Base-by-base conservation (phyloP, 2,113 vertebrate species). In the Pelusios castaneus region DNA sequence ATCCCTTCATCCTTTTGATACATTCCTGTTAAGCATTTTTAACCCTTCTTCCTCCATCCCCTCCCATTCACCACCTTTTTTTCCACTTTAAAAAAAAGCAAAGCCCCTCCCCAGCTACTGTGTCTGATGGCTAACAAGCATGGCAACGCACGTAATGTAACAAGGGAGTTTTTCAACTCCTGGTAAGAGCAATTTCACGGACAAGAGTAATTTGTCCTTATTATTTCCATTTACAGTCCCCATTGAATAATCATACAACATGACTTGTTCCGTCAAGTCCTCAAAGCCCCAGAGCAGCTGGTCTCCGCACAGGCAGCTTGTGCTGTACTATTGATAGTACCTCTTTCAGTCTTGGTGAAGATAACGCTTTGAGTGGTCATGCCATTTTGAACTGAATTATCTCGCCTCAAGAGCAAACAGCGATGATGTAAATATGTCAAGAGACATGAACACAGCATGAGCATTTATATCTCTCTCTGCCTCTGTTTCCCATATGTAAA, bases 351-450 rank as follows among this genome's bases (percentile, higher is more conserved):
- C 75, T 24, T 25, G 41, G 24, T 41, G 45, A 45, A 29, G 73
- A 45, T 76, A 45, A 76, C 13, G 41, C 41, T 43, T 27, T 43
- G 41, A 41, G 41, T 45, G 24, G 24, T 27, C 38, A 45, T 43
- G 11, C 22, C 25, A 76, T 45, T 25, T 75, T 43, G 11, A 24
- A 76, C 22, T 43, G 41, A 27, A 45, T 25, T 76, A 13, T 76
- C 73, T 76, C 7, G 25, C 45, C 73, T 76, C 73, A 76, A 43
- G 41, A 76, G 73, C 14, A 63, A 49, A 10, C 25, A 47, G 60
- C 0, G 21, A 22, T 75, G 51, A 7, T 0, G 6, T 29, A 75
- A 5, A 0, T 2, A 11, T 12, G 79, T 75, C 0, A 11, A 55
- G 55, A 87, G 76, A 88, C 70, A 41, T 24, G 76, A 77, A 80